Evolutionary conservation across 2,113 vertebrate species (phyloP).

Genomic region (Monopterus albus): DNA sequence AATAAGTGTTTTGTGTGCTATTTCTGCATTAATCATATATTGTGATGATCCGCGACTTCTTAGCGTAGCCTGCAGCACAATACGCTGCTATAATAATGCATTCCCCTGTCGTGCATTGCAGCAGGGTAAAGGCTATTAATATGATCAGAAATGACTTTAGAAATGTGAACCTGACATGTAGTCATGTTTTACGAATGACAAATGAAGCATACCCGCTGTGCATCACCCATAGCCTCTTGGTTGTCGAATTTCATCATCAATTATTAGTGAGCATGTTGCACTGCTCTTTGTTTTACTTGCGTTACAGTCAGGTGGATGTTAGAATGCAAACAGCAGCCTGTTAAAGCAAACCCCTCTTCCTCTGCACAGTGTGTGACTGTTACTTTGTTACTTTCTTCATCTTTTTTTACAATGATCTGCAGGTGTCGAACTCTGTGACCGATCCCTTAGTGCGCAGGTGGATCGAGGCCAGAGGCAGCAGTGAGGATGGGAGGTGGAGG

Average conservation of each 20-base stretch:
- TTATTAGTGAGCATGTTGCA: constrained; percentile 44
- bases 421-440: constrained; percentile 39
- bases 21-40: background rate
- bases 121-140: too few species aligned
- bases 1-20: background rate
- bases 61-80: too few species aligned
- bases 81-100: too few species aligned
- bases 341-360: constrained; percentile 2
- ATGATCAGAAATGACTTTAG: background rate
- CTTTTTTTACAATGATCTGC: constrained; percentile 25
- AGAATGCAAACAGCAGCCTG: constrained; percentile 46
- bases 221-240: background rate
- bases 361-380: background rate
- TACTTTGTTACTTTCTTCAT: background rate
- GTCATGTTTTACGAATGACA: background rate
- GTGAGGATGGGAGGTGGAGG: constrained; percentile 60
- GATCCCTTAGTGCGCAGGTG: constrained; percentile 31
- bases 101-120: too few species aligned
- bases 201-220: background rate
- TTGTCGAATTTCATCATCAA: constrained; percentile 49
- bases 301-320: constrained; percentile 11
- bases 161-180: background rate
- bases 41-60: background rate
- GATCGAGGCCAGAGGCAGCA: constrained; percentile 16
- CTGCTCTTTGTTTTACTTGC: constrained; percentile 33